Conservation (phyloP, 2,113 vertebrate species). For the Henicopernis longicauda region DNA sequence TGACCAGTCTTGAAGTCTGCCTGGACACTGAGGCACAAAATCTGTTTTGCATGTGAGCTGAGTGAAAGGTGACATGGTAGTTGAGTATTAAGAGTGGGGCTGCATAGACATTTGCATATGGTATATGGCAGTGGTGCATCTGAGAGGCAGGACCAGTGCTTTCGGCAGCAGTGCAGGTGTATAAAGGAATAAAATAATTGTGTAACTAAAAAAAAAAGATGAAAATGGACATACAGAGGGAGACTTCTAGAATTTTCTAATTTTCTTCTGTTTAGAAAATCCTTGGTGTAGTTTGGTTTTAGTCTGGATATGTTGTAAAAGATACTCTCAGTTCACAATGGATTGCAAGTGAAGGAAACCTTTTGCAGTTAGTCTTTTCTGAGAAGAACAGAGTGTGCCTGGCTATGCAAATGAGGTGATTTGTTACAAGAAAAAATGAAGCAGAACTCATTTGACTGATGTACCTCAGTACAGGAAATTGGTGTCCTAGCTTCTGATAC, state of each 20-base stretch:
- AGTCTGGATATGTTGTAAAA: not conserved
- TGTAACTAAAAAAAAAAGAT: not conserved
- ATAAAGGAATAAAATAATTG: not conserved
- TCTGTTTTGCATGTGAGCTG: not conserved
- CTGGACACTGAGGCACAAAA: not conserved
- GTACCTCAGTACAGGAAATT: not conserved
- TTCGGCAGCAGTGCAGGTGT: not conserved
- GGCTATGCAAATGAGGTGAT: conserved; percentile 9
- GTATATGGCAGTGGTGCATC: not conserved
- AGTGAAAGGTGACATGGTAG: not conserved
- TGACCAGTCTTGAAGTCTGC: not conserved
- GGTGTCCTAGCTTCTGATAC: not conserved
- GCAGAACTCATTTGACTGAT: not conserved
- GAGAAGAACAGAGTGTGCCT: not conserved
- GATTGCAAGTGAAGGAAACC: not conserved
- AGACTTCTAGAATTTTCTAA: not conserved
- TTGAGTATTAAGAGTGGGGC: not conserved
- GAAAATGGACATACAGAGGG: not conserved
- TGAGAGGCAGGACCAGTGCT: not conserved
- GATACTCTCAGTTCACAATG: not conserved
- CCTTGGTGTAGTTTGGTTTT: not conserved
- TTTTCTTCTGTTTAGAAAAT: not conserved
- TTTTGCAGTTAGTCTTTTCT: not conserved
- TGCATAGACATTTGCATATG: not conserved
- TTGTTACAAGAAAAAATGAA: not conserved